Evolutionary conservation across 2,888 invertebrate genomes (phyloP), one percentile per base, ranked within the genome.

Genomic region (Phengaris arion): DNA sequence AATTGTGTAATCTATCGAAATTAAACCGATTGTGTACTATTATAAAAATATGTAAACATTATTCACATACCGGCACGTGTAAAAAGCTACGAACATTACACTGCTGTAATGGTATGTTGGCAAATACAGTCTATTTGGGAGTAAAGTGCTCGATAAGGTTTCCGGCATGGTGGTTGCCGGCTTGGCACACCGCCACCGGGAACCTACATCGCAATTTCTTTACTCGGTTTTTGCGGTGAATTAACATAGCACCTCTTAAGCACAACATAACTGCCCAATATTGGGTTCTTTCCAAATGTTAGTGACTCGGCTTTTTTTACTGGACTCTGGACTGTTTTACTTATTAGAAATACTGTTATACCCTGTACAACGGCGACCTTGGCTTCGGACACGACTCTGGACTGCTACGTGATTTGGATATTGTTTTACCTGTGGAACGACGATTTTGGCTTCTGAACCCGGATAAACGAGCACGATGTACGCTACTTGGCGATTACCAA

Each of bases 101-200:
- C 59, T 68, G 68, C 59, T 68, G 68, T 68, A 68, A 68, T 72
- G 35, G 35, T 22, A 69, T 75, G 79, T 77, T 79, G 78, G 79
- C 79, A 77, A 79, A 79, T 79, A 77, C 79, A 69, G 75, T 78
- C 77, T 77, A 77, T 79, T 79, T 76, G 76, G 77, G 74, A 77
- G 76, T 75, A 74, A 78, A 79, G 79, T 79, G 79, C 76, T 74
- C 76, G 79, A 79, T 79, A 79, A 78, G 79, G 79, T 77, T 77
- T 79, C 76, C 79, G 78, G 76, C 77, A 73, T 76, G 75, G 78
- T 79, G 79, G 79, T 78, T 79, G 79, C 79, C 78, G 77, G 76
- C 76, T 81, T 81, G 82, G 81, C 81, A 79, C 76, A 74, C 51
- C 75, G 79, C 75, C 75, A 74, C 78, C 59, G 77, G 77, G 74